phyloP scores from a whole-genome alignment of 2,797 vertebrate genomes.

The Hozukius guyotensis region DNA sequence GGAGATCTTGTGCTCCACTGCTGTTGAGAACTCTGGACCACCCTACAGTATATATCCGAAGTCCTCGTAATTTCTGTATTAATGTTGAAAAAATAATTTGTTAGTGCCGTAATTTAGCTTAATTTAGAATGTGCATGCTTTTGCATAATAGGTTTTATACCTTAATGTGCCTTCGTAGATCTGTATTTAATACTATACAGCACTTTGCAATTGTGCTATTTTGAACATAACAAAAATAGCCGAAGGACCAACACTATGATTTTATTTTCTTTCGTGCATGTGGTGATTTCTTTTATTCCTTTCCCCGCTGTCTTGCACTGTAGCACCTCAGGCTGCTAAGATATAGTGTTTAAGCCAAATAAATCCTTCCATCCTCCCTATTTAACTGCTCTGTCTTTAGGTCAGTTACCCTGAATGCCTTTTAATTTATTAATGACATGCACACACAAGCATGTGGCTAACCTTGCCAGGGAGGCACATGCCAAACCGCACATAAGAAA shows the following conservation, averaged over 20 bases:
- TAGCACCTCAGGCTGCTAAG: not conserved
- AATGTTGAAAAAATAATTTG: not conserved
- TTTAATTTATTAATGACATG: conserved; percentile 5
- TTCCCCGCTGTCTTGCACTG: not conserved
- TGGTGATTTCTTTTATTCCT: conserved; percentile 37
- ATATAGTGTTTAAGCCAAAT: not conserved
- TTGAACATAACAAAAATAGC: not conserved
- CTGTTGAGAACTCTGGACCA: not conserved
- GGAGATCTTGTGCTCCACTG: not conserved
- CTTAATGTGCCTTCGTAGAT: not conserved
- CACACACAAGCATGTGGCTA: not conserved
- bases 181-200: not conserved
- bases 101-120: not conserved
- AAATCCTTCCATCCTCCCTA: not conserved
- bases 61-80: not conserved
- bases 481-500: conserved; percentile 28
- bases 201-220: not conserved
- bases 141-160: not conserved
- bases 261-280: not conserved
- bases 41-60: not conserved
- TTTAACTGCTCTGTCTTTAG: not conserved
- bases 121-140: not conserved
- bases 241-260: not conserved
- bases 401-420: not conserved
- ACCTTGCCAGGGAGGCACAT: not conserved